phyloP scores from a whole-genome alignment of 1,140 invertebrate genomes.

The Trachelipus rathkii region DNA sequence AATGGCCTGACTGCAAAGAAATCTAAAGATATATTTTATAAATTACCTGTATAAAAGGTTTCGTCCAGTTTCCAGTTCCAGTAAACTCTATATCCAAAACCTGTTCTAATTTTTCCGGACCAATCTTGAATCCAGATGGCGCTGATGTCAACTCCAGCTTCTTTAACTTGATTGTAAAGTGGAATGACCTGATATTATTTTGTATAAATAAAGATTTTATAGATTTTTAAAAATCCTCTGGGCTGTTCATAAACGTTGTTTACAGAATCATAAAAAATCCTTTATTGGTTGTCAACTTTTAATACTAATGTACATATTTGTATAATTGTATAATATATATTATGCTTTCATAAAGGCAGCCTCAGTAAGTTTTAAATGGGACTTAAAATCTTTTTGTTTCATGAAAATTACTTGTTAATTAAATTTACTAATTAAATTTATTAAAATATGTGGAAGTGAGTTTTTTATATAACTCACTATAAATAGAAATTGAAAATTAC shows the following conservation, averaged over 20 bases:
- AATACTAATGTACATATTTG: no score
- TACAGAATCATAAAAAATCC: not conserved
- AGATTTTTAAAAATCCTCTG: not conserved
- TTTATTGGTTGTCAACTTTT: not conserved
- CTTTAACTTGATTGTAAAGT: slow-evolving; percentile 46
- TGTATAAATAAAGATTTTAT: not conserved
- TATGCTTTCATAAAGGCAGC: no score
- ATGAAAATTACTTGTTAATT: no score
- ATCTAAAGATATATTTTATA: not conserved
- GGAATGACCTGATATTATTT: slow-evolving; percentile 47
- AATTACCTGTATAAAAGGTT: slow-evolving; percentile 49
- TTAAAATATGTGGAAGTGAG: no score
- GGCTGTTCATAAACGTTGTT: not conserved
- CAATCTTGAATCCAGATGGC: slow-evolving; percentile 55
- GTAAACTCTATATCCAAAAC: slow-evolving; percentile 51
- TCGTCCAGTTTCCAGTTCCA: slow-evolving; percentile 54
- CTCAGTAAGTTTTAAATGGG: no score
- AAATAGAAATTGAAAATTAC: no score
- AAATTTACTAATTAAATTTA: no score
- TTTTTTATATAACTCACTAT: no score
- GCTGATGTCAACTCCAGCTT: slow-evolving; percentile 47
- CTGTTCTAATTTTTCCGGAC: slow-evolving; percentile 50
- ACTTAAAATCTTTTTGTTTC: no score
- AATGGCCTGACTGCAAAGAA: not conserved
- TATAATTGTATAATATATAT: no score